Conservation (phyloP, 2,888 invertebrate species). For the Papilio elwesi region DNA sequence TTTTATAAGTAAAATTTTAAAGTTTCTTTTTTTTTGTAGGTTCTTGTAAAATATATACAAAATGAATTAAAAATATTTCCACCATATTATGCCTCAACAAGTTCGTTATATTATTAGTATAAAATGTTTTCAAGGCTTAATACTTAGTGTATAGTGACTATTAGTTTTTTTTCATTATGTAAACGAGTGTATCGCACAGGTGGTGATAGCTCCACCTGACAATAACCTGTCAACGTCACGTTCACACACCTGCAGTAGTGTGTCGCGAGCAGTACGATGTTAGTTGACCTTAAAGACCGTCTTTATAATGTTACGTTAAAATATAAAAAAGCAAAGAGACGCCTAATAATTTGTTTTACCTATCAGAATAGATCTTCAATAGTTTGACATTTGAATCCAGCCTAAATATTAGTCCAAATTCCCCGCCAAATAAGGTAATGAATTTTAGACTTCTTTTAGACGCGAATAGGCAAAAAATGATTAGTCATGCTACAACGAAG, state of each 20-base stretch:
- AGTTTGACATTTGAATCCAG: not conserved
- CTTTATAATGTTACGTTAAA: slow-evolving; percentile 5
- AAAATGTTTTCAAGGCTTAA: slow-evolving; percentile 9
- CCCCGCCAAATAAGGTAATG: not conserved
- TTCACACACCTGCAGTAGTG: slow-evolving; percentile 49
- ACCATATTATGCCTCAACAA: no score
- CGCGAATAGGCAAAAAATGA: no score
- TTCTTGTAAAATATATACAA: no score
- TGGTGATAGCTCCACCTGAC: slow-evolving; percentile 50
- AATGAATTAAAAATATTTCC: no score
- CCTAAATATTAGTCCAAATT: not conserved
- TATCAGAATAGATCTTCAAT: not conserved
- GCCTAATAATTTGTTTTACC: not conserved
- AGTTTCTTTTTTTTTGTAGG: no score
- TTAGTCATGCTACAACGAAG: no score
- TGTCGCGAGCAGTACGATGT: slow-evolving; percentile 26
- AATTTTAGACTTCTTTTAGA: no score
- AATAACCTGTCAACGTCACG: slow-evolving; percentile 49
- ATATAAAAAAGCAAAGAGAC: slow-evolving; percentile 1
- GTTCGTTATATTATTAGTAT: not conserved
- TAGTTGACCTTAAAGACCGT: slow-evolving; percentile 44
- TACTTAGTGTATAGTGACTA: no score
- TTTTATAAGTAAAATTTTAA: no score
- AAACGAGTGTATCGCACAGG: slow-evolving; percentile 36
- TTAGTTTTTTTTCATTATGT: slow-evolving; percentile 30